phyloP scores from a whole-genome alignment of 2,888 invertebrate species.

The Malthinus flaveolus region DNA sequence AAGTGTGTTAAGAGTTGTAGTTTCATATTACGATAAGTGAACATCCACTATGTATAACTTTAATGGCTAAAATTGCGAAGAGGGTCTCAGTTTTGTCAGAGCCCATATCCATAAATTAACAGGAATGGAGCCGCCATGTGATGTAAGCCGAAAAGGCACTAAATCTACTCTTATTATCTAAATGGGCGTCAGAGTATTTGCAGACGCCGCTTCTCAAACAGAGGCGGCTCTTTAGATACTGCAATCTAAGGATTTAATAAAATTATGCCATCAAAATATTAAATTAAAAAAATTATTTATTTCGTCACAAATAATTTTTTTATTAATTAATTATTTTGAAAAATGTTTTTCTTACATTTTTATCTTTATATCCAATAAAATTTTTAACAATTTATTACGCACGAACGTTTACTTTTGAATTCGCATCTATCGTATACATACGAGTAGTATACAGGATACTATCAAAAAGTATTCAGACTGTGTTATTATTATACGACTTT shows the following conservation, averaged over 20 bases:
- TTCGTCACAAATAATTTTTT: no score
- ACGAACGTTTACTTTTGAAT: no score
- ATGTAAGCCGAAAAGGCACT: constrained; percentile 52
- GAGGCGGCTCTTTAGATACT: constrained; percentile 33
- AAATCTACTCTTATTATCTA: constrained; percentile 55
- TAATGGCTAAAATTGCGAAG: constrained; percentile 34
- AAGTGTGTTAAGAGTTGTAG: constrained; percentile 6
- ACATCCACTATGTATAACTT: constrained; percentile 30
- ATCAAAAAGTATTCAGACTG: no score
- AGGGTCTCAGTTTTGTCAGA: constrained; percentile 39
- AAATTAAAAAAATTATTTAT: background rate
- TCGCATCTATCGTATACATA: no score
- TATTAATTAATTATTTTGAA: no score
- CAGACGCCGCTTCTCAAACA: constrained; percentile 43
- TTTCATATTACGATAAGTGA: constrained; percentile 22
- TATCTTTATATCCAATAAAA: no score
- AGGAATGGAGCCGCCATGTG: constrained; percentile 49
- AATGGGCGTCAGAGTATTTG: constrained; percentile 53
- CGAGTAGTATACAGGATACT: no score
- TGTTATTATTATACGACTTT: no score
- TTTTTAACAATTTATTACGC: no score
- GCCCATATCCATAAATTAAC: constrained; percentile 51
- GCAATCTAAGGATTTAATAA: constrained; percentile 17
- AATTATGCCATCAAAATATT: constrained; percentile 14
- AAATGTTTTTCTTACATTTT: no score